Evolutionary conservation across 2,797 vertebrate species (phyloP), one percentile per base, ranked within the genome.

Genomic region (Tympanoctomys barrerae): DNA sequence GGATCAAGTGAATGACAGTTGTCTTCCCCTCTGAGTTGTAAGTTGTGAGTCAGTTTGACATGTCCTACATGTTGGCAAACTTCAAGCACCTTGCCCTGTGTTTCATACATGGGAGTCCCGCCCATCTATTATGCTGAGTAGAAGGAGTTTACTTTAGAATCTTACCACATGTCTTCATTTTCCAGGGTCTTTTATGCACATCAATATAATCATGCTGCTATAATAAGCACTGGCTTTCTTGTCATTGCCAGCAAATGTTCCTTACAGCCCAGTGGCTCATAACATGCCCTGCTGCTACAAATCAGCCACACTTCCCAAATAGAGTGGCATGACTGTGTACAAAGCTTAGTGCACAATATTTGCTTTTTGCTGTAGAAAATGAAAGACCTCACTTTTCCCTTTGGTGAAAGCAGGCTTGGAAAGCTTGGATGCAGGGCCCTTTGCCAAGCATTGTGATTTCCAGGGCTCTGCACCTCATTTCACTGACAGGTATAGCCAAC

Each of bases 221-320:
- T 78, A n/a, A 54, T 89, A 89, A 92, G 84, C 71, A 46, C 91
- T 54, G 54, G 66, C 75, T 89, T 89, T 83, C 75, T 28, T 73
- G 94, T 86, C 71, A 64, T 70, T 75, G 64, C 88, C 91, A 91
- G 78, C 49, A 31, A 93, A 93, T 18, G 2, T 75, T 95, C 77
- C 93, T 93, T 91, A 93, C 78, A 92, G 95, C 84, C 87, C 91
- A 88, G 78, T 85, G 87, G 78, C 82, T 94, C 92, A 54, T 84
- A 24, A 84, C 49, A 0, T 22, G 70, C 68, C 42, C 68, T 70
- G 81, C 81, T 84, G 93, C 39, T 54, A 52, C 81, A 64, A 42
- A 73, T 93, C 94, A 93, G 93, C 46, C 54, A 13, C 49, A 22
- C 31, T 66, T 91, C 83, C 89, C 84, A 88, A 22, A 81, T n/a